Percentiles rank a stretch among this genome's conserved stretches.
Evolutionary conservation across 2,113 vertebrate species (phyloP).

Genomic region (Gopherus flavomarginatus): DNA sequence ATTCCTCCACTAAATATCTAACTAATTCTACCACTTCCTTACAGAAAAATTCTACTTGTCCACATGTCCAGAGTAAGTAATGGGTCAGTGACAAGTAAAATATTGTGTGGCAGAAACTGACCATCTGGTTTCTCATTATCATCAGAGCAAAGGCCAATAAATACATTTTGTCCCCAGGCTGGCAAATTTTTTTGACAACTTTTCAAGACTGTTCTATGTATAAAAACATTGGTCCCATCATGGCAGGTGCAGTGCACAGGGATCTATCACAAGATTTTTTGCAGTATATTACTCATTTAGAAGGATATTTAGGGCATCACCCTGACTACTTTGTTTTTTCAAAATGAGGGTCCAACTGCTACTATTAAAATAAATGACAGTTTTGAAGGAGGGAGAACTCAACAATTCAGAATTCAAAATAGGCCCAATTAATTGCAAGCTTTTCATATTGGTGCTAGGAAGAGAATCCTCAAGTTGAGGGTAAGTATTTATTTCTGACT

Average conservation of each 20-base stretch:
- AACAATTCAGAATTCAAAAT: rapidly evolving
- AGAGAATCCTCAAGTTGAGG: neutral
- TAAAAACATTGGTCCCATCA: neutral
- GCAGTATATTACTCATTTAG: neutral
- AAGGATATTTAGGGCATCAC: neutral
- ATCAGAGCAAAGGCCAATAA: neutral
- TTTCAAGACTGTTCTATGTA: neutral
- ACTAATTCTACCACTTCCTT: neutral
- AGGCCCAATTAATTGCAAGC: neutral
- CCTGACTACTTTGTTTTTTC: neutral
- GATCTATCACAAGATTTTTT: neutral
- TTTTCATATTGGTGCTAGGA: neutral
- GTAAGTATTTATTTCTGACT: neutral
- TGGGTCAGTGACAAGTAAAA: neutral
- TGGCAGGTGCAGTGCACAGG: neutral
- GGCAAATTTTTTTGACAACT: neutral
- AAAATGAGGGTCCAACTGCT: neutral
- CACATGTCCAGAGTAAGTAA: neutral
- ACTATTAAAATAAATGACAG: neutral
- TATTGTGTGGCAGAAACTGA: neutral
- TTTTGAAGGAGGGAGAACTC: neutral
- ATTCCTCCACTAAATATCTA: neutral
- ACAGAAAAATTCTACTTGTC: neutral
- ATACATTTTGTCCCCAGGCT: neutral
- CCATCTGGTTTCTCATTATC: neutral